Evolutionary conservation across 2,113 vertebrate species (phyloP).

Genomic region (Centropristis striata): DNA sequence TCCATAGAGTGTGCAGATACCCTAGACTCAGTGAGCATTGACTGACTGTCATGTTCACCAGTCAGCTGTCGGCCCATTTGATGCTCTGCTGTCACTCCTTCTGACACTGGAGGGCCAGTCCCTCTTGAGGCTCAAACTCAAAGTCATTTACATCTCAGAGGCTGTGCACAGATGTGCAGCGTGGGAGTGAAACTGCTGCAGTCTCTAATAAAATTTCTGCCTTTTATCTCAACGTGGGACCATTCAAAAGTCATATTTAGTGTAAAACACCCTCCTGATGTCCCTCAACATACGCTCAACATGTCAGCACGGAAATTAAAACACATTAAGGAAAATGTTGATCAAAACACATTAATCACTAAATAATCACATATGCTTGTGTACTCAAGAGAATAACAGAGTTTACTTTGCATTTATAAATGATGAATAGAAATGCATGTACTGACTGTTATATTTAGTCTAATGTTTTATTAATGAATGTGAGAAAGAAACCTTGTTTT

Average conservation of each 20-base stretch:
- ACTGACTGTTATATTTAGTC: neutral
- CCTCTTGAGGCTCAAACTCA: neutral
- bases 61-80: neutral
- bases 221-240: slow-evolving; percentile 54
- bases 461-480: neutral
- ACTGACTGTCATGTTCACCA: neutral
- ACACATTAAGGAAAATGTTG: neutral
- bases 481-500: neutral
- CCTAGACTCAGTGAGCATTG: neutral
- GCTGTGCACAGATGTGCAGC: slow-evolving; percentile 39
- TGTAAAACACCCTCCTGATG: neutral
- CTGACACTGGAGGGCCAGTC: neutral
- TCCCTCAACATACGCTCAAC: neutral
- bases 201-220: slow-evolving; percentile 55
- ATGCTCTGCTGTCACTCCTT: neutral
- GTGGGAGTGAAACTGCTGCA: slow-evolving; percentile 55
- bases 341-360: neutral
- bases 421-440: neutral
- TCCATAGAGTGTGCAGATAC: neutral
- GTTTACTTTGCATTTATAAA: no score
- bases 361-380: neutral
- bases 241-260: neutral
- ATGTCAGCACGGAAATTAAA: neutral
- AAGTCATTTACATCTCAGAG: neutral
- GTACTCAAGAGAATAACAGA: no score